Evolutionary conservation across 2,113 vertebrate genomes (phyloP).

Genomic region (Ictalurus furcatus): DNA sequence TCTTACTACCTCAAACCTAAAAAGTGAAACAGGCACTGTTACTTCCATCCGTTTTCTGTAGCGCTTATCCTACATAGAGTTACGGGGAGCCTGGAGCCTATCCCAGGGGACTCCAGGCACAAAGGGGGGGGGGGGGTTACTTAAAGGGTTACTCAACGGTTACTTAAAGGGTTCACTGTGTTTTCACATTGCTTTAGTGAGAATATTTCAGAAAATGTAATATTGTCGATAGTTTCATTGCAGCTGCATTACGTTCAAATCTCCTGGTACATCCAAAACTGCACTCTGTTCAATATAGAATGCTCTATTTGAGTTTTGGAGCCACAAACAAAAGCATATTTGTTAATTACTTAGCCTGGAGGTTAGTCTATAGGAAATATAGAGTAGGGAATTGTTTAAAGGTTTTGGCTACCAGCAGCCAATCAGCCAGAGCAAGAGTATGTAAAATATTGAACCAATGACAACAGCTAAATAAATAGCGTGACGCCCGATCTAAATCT

Average conservation of each 20-base stretch:
- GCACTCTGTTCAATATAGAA: not conserved
- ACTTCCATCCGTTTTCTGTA: no score
- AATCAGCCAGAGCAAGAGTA: not conserved
- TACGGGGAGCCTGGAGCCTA: no score
- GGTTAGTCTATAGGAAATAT: not conserved
- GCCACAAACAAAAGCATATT: not conserved
- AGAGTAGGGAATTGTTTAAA: not conserved
- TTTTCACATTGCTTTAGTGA: not conserved
- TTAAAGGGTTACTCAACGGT: no score
- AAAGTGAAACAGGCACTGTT: not conserved
- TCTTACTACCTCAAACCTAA: conserved; percentile 17
- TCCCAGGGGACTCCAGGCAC: no score
- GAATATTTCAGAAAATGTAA: not conserved
- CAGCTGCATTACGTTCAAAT: not conserved
- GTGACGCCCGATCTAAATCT: not conserved
- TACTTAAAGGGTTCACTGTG: not conserved
- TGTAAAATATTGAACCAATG: not conserved
- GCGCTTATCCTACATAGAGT: no score
- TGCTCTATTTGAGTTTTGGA: not conserved
- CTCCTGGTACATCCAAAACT: not conserved
- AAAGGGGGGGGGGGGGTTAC: no score
- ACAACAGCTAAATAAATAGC: not conserved
- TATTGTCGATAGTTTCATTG: not conserved
- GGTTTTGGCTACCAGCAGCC: not conserved
- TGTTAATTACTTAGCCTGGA: not conserved